Percentiles rank a stretch among this genome's conserved stretches.
These are phyloP conservation scores for Cyprinodon tularosa DNA, from an alignment of 2,113 vertebrate species.

Conservation along the genomic window DNA sequence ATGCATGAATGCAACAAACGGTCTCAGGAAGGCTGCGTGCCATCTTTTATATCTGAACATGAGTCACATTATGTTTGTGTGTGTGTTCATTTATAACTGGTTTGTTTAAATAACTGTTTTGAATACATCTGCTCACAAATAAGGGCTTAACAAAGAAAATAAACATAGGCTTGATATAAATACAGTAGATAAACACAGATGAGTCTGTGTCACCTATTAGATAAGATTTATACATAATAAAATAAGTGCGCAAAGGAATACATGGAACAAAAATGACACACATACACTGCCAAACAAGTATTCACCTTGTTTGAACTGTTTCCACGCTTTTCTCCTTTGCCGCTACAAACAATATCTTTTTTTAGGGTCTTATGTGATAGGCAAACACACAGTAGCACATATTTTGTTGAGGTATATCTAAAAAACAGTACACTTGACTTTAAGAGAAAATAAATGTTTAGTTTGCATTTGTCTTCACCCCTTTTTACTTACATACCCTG, in stretches of 20 bases:
- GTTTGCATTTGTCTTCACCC: not conserved
- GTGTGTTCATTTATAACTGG: not conserved
- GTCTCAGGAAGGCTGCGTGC: not conserved
- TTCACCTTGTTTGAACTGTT: not conserved
- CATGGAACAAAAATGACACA: not conserved
- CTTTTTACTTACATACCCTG: not conserved
- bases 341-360: not conserved
- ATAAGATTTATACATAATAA: not conserved
- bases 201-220: not conserved
- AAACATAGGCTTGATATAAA: not conserved
- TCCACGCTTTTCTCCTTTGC: not conserved
- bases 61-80: not conserved
- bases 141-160: not conserved
- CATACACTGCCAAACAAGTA: not conserved
- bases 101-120: not conserved
- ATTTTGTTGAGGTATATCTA: not conserved
- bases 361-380: not conserved
- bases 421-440: not conserved
- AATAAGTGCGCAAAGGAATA: not conserved
- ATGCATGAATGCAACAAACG: not conserved
- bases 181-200: not conserved
- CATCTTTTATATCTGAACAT: constrained; percentile 2
- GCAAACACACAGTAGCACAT: not conserved
- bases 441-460: not conserved
- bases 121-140: not conserved